Conservation (phyloP, 1,140 invertebrate genomes). For the Ooceraea biroi region DNA sequence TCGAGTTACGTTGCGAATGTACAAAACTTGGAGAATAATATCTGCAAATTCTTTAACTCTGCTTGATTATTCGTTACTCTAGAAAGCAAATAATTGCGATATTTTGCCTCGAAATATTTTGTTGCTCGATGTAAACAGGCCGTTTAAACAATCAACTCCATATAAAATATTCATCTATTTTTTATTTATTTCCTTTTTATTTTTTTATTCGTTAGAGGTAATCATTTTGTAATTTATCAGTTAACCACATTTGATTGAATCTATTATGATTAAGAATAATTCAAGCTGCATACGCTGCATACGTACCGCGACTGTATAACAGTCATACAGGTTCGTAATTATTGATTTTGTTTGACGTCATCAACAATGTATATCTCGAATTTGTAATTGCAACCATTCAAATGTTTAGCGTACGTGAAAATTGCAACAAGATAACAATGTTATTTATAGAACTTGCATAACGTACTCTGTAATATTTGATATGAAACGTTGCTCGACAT, state of each 20-base stretch:
- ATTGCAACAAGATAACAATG: conserved; percentile 24
- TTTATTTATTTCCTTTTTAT: neutral
- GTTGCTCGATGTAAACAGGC: neutral
- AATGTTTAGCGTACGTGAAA: conserved; percentile 22
- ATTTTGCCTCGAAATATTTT: neutral
- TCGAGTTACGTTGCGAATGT: conserved; percentile 10
- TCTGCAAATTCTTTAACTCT: neutral
- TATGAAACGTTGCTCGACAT: neutral
- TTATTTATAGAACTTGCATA: conserved; percentile 41
- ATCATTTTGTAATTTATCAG: neutral
- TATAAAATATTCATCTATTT: neutral
- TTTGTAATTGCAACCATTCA: conserved; percentile 37
- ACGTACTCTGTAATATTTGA: conserved; percentile 44
- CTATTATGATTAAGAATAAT: conserved; percentile 33
- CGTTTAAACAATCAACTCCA: neutral
- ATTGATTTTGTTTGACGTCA: conserved; percentile 42
- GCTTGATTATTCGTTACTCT: neutral
- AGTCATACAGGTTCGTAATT: conserved; percentile 16
- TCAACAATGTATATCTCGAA: conserved; percentile 45
- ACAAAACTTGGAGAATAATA: conserved; percentile 5
- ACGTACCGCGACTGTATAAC: no score
- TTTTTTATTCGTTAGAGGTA: conserved; percentile 1
- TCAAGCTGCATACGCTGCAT: neutral
- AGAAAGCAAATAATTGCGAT: neutral
- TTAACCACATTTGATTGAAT: conserved; percentile 8